Evolutionary conservation across 2,113 vertebrate species (phyloP).

Genomic region (Pogona vitticeps): DNA sequence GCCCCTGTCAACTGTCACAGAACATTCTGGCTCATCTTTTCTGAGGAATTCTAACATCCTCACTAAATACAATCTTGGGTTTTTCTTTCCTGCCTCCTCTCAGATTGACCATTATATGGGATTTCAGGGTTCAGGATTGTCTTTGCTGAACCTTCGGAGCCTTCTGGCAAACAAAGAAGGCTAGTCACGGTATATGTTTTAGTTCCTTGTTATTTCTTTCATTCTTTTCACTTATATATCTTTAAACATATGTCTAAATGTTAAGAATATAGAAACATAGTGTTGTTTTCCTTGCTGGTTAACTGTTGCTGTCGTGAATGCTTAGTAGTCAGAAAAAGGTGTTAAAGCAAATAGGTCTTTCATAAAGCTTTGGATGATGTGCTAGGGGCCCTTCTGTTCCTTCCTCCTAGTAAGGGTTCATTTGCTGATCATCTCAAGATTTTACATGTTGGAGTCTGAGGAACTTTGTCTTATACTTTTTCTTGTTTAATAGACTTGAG

Average conservation of each 20-base stretch:
- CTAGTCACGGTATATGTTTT: background rate
- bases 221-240: background rate
- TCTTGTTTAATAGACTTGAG: background rate
- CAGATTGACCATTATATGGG: background rate
- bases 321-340: background rate
- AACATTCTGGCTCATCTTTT: constrained; percentile 15
- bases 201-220: background rate
- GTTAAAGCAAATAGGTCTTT: background rate
- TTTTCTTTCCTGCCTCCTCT: background rate
- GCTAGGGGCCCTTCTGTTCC: background rate
- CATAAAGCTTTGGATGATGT: background rate
- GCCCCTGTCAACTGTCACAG: constrained; percentile 12
- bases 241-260: background rate
- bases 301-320: background rate
- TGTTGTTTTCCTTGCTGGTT: background rate
- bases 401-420: too few relatives aligned
- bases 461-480: background rate
- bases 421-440: background rate
- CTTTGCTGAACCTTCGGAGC: background rate
- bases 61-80: background rate
- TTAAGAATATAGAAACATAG: background rate
- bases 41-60: constrained; percentile 9
- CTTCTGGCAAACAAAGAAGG: background rate
- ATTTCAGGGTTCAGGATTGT: background rate
- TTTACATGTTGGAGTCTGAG: background rate